Evolutionary conservation across 1,140 invertebrate genomes (phyloP), one percentile per base, ranked within the genome.

Genomic region (Anastrepha ludens): DNA sequence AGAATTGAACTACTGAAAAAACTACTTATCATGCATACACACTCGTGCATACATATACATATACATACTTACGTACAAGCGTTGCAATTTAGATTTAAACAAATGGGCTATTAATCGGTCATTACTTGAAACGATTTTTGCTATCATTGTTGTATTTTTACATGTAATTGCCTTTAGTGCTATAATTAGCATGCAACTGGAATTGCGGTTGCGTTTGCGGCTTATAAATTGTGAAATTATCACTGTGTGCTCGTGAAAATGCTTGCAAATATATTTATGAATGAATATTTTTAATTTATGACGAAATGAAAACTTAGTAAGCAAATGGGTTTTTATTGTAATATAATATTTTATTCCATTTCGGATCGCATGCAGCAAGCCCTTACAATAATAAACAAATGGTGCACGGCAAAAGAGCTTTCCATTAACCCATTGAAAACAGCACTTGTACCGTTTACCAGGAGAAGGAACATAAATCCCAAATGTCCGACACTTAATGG

Each of bases 101-200:
- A 81, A 81, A 81, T 81, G 44, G 47, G n/a, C 55, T 55, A 55
- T 81, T 81, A 81, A 81, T 81, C 47, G 74, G 50, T 55, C 47
- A 4, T 20, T 47, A 13, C 17, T 50, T 81, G 41, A 6, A 81
- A 11, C 47, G 41, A 81, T 55, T 78, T 50, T 55, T 29, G 74
- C 47, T 50, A 20, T 81, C 50, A 55, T 81, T 81, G 41, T 29
- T 81, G 50, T 47, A n/a, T 47, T 17, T 44, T 74, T n/a, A 20
- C 74, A 81, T 81, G n/a, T 13, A 81, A 55, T 55, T 81, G 47
- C 6, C 15, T 20, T 50, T 29, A 50, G 44, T 81, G 8, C 9
- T 55, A 47, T 81, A 81, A 81, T 81, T 81, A 29, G 8, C 74
- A 81, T 81, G 55, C n/a, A 81, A 11, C 44, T 55, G 44, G 17